These are phyloP conservation scores for Eurypyga helias DNA, from an alignment of 2,113 vertebrate species.

Conservation along the genomic window DNA sequence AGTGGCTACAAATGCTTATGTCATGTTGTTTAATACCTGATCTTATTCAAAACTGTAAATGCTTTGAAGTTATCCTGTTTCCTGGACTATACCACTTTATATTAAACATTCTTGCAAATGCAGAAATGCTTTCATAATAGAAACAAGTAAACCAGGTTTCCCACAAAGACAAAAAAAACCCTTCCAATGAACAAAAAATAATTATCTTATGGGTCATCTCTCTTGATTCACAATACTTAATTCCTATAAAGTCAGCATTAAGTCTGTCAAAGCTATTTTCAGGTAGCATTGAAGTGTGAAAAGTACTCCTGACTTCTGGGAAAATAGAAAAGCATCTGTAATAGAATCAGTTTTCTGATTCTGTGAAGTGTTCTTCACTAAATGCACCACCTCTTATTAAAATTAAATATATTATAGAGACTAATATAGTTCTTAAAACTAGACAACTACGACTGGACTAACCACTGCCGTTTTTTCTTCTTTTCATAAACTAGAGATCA, in stretches of 20 bases:
- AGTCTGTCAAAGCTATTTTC: neutral
- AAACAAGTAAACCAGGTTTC: neutral
- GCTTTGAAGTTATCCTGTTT: neutral
- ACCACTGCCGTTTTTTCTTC: neutral
- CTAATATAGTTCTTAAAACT: neutral
- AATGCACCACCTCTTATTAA: neutral
- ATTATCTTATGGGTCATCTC: neutral
- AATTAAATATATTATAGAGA: neutral
- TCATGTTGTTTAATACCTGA: neutral
- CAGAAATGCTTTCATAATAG: neutral
- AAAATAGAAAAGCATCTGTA: neutral
- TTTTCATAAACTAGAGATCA: neutral
- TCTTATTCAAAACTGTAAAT: neutral
- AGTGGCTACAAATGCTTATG: neutral
- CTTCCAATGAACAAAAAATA: neutral
- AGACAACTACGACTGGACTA: neutral
- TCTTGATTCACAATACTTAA: neutral
- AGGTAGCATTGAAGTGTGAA: neutral
- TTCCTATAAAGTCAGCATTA: neutral
- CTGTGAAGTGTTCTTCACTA: neutral
- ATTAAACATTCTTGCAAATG: neutral
- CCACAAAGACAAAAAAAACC: neutral
- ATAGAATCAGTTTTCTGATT: neutral
- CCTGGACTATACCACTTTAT: neutral
- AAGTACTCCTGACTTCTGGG: neutral